Base-by-base conservation (phyloP, 2,797 vertebrate species). In the Hyperoplus lanceolatus region DNA sequence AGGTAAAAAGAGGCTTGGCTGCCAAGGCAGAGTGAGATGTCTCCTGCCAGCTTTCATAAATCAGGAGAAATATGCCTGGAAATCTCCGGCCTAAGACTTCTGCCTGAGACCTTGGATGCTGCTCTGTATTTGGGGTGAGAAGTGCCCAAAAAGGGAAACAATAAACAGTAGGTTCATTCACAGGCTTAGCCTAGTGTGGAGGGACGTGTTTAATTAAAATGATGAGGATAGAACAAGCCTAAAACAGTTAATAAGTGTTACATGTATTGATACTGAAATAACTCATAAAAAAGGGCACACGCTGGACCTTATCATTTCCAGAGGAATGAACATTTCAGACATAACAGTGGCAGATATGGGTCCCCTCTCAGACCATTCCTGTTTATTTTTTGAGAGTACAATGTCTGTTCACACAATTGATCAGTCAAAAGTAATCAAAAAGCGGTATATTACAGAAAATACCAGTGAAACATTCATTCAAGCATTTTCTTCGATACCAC, bases 31-130 rank as follows among this genome's bases (percentile, higher is more conserved):
- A 93, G 75, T 90, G 54, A 92, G 86, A 90, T 84, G 81, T 93
- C 91, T 90, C 84, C 80, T 81, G 93, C 83, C 75, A 88, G 85
- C 83, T 83, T 92, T 89, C 87, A 91, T 93, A 94, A 93, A 92
- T 91, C 87, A 91, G 4, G 55, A 88, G 75, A 93, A 95, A 94
- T 89, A 89, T 90, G 87, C 77, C 87, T 81, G 67, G 80, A 92
- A 93, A 93, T 91, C 90, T 89, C 87, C 74, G 50, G 80, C 56
- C 78, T 58, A 58, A 77, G 75, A 73, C 65, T 57, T 81, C 69
- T 75, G 77, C 73, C 60, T 61, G 69, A 70, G 85, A 80, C 62
- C 73, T 66, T 75, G 55, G 84, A 89, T 81, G 82, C 75, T 70
- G 70, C 82, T 84, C 75, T 65, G 80, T 85, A 84, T 92, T 85